phyloP scores from a whole-genome alignment of 1,140 invertebrate species.

The Bicyclus anynana region DNA sequence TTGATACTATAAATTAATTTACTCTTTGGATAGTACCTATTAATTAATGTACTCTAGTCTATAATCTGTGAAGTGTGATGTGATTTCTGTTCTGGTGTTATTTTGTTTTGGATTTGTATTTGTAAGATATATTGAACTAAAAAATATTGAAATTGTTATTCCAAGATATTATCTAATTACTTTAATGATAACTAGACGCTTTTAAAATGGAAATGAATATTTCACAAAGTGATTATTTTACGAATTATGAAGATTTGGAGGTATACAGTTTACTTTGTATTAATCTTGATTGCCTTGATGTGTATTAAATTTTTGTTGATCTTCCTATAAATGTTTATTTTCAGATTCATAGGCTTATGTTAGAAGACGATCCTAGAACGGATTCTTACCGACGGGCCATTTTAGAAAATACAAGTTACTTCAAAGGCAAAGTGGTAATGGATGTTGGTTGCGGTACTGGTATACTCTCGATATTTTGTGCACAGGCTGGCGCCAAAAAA shows the following conservation, averaged over 20 bases:
- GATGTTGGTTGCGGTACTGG: conserved; percentile 98
- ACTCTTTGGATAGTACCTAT: too few species aligned
- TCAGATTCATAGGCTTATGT: conserved; percentile 88
- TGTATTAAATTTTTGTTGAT: too few species aligned
- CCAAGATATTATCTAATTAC: neutral
- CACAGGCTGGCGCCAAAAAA: conserved; percentile 93
- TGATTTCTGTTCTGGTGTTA: too few species aligned
- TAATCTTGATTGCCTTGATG: too few species aligned
- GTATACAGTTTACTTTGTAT: conserved; percentile 40
- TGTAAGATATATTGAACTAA: neutral
- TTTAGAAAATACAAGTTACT: conserved; percentile 81
- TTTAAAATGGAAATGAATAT: conserved; percentile 19
- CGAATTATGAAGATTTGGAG: conserved; percentile 78
- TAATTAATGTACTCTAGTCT: too few species aligned
- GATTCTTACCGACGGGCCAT: conserved; percentile 91
- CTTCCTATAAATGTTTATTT: conserved; percentile 1
- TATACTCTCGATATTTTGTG: conserved; percentile 97
- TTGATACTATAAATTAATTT: too few species aligned
- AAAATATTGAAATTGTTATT: too few species aligned
- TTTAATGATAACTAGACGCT: neutral
- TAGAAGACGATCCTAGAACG: conserved; percentile 88
- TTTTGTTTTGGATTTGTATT: too few species aligned
- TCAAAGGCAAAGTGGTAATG: conserved; percentile 88
- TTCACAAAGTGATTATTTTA: conserved; percentile 61
- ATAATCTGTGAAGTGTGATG: too few species aligned